Conservation (phyloP, 2,797 vertebrate species). For the Cyprinella venusta region DNA sequence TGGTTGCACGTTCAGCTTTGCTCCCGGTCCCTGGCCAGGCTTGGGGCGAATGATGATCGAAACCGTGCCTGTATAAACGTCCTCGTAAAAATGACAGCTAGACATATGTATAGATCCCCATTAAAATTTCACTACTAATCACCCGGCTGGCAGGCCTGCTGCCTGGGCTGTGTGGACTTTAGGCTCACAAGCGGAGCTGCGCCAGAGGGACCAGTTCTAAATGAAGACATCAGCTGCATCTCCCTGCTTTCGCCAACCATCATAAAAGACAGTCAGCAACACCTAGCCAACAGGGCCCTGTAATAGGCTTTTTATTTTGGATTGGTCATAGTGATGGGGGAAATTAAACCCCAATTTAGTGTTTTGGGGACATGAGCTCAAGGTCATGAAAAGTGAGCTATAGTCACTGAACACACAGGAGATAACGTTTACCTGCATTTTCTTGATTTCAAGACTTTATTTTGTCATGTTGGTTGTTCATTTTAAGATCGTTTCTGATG, state of each 20-base stretch:
- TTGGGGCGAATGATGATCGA: constrained; percentile 63
- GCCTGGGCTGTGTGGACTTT: constrained; percentile 55
- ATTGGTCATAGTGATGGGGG: constrained; percentile 73
- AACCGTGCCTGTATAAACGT: constrained; percentile 85
- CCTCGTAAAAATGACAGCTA: constrained; percentile 97
- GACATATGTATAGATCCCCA: constrained; percentile 93
- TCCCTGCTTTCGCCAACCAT: constrained; percentile 55
- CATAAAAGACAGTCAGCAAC: constrained; percentile 83
- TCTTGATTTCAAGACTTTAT: neutral
- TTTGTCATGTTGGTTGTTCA: neutral
- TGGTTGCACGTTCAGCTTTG: constrained; percentile 25
- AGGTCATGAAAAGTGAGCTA: constrained; percentile 69
- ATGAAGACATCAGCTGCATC: constrained; percentile 80
- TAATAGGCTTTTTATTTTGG: constrained; percentile 82
- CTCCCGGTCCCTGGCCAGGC: constrained; percentile 38
- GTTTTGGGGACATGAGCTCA: constrained; percentile 72
- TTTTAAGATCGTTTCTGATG: neutral
- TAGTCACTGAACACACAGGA: constrained; percentile 8
- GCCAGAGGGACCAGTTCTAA: constrained; percentile 67
- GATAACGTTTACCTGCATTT: neutral
- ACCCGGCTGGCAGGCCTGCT: constrained; percentile 73
- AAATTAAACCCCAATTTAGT: constrained; percentile 75
- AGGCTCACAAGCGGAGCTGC: constrained; percentile 52
- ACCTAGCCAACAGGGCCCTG: constrained; percentile 69
- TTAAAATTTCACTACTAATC: constrained; percentile 99